Percentiles rank a stretch among this genome's conserved stretches.
These are phyloP conservation scores for Noctilio leporinus DNA, from an alignment of 2,113 vertebrate genomes.

Conservation along the genomic window DNA sequence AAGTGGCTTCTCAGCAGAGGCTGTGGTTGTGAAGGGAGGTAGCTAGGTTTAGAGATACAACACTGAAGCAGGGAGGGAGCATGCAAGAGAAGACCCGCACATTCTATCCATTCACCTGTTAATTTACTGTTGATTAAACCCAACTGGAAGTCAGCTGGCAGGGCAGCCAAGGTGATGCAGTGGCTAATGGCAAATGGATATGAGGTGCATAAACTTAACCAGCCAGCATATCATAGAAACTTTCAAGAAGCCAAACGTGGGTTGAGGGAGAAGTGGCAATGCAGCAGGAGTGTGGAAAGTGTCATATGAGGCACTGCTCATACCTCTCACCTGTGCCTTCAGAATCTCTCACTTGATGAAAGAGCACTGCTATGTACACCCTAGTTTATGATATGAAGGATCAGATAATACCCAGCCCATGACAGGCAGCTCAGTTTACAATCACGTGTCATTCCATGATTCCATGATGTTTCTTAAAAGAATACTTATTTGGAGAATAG, in stretches of 20 bases:
- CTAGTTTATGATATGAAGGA: not conserved
- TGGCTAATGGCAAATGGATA: not conserved
- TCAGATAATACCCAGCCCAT: not conserved
- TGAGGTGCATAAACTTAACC: not conserved
- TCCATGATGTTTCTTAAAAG: constrained; percentile 1
- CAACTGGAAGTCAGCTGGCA: not conserved
- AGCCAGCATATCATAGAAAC: not conserved
- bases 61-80: not conserved
- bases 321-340: not conserved
- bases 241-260: not conserved
- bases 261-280: not conserved
- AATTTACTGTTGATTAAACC: not conserved
- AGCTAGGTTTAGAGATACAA: not conserved
- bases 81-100: not conserved
- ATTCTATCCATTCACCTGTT: not conserved
- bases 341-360: not conserved
- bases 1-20: not conserved
- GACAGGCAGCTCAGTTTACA: not conserved
- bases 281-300: not conserved
- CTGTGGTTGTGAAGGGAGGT: not conserved
- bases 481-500: not conserved
- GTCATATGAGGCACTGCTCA: not conserved
- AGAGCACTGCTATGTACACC: not conserved
- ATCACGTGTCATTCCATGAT: not conserved
- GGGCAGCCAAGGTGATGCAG: not conserved